Base-by-base conservation (phyloP, 2,113 vertebrate species). In the Litocranius walleri region DNA sequence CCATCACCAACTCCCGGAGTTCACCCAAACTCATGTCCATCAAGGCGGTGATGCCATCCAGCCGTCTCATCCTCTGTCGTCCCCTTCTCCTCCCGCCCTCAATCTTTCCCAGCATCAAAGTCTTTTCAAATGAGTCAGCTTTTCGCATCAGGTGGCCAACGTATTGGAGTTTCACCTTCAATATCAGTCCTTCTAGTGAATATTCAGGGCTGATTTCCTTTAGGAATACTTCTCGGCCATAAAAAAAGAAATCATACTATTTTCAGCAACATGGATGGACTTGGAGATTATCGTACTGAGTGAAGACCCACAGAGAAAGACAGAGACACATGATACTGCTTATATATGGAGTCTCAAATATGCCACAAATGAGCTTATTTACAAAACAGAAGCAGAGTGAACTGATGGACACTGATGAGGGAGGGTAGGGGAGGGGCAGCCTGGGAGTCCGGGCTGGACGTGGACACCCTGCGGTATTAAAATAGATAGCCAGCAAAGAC, bases 331-430 rank as follows among this genome's bases (percentile, higher is more conserved):
- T 0, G 64, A 71, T 10, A 6, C 64, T 21, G 64, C 9, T 11
- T 36, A 21, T 21, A 21, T 36, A n/a, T 36, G n/a, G 19, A 5
- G 36, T 36, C 64, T 71, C 36, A 11, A 11, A 71, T 5, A 12
- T 21, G 64, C 5, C n/a, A 71, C 64, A 71, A 36, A 36, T 5
- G n/a, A 36, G 10, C 64, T 71, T 33, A 17, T 64, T 17, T 36
- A 71, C 5, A 36, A 21, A 11, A 36, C 17, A 12, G 64, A 36
- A 36, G 10, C n/a, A 71, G 19, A 71, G 10, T 0, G 8, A 8
- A 36, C 2, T 0, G 64, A 71, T 5, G 64, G 33, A 36, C 2
- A 6, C 64, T 9, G 2, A 36, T 0, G 9, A 11, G 64, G n/a
- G 5, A 21, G 17, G 64, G 9, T 11, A 1, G 9, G 64, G n/a